Percentiles rank a stretch among this genome's conserved stretches.
phyloP scores from a whole-genome alignment of 2,888 invertebrate genomes.

The Ramazzottius varieornatus region DNA sequence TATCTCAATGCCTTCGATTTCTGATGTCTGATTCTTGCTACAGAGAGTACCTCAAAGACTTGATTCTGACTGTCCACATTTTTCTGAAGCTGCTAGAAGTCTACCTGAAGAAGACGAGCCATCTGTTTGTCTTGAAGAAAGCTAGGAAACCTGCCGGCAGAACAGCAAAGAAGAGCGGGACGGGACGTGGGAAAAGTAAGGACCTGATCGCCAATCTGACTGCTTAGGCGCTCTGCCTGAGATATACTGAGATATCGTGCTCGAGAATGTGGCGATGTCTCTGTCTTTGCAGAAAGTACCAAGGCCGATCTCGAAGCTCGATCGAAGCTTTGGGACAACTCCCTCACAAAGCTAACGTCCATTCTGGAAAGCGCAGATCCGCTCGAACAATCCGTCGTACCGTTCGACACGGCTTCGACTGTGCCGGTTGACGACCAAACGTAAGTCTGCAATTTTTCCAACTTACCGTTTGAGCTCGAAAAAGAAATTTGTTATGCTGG shows the following conservation, averaged over 20 bases:
- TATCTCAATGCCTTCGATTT: too few relatives aligned
- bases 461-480: too few relatives aligned
- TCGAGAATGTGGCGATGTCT: too few relatives aligned
- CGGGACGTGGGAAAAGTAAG: not conserved
- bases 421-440: conserved; percentile 62
- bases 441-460: conserved; percentile 29
- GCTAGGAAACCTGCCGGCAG: conserved; percentile 11
- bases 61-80: conserved; percentile 63
- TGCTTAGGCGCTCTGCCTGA: too few relatives aligned
- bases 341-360: not conserved
- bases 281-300: not conserved
- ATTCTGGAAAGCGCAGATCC: not conserved
- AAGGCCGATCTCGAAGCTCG: not conserved
- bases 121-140: conserved; percentile 17
- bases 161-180: conserved; percentile 9
- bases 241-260: too few relatives aligned
- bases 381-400: conserved; percentile 8
- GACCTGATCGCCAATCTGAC: not conserved
- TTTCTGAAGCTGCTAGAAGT: conserved; percentile 65
- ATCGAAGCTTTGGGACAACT: not conserved
- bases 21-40: not conserved
- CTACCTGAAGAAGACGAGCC: conserved; percentile 23
- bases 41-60: conserved; percentile 53
- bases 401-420: conserved; percentile 41
- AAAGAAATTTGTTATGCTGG: too few relatives aligned